Percentiles rank a stretch among this genome's conserved stretches.
Evolutionary conservation across 1,140 invertebrate species (phyloP).

Genomic region (Rhynchophorus ferrugineus): DNA sequence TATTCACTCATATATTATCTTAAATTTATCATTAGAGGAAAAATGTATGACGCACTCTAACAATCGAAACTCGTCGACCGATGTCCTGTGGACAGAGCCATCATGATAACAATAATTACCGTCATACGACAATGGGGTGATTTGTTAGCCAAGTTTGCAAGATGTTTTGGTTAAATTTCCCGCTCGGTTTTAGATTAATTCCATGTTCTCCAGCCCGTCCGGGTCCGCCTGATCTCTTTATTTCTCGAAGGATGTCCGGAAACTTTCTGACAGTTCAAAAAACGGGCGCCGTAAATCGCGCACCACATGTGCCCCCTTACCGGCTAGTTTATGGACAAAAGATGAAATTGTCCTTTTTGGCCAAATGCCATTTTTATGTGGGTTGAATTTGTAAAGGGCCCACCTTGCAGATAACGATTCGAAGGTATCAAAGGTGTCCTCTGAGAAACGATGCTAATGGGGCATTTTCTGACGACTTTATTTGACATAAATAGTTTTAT

Average conservation of each 20-base stretch:
- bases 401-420: too few species aligned
- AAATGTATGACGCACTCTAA: neutral
- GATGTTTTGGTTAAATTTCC: constrained; percentile 4
- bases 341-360: neutral
- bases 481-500: too few species aligned
- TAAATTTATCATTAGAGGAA: too few species aligned
- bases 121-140: constrained; percentile 3
- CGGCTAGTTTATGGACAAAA: neutral
- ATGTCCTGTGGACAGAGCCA: constrained; percentile 5
- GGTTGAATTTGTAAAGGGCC: too few species aligned
- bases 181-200: neutral
- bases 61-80: neutral
- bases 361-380: too few species aligned
- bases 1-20: too few species aligned
- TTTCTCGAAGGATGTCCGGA: neutral
- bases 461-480: too few species aligned
- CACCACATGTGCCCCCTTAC: neutral
- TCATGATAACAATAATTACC: constrained; percentile 6
- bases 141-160: constrained; percentile 7
- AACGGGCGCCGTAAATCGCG: neutral
- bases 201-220: neutral
- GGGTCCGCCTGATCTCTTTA: neutral
- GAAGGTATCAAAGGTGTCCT: too few species aligned
- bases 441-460: too few species aligned
- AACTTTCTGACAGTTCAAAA: neutral